phyloP scores from a whole-genome alignment of 2,888 invertebrate genomes.

The Ectemnius lituratus region DNA sequence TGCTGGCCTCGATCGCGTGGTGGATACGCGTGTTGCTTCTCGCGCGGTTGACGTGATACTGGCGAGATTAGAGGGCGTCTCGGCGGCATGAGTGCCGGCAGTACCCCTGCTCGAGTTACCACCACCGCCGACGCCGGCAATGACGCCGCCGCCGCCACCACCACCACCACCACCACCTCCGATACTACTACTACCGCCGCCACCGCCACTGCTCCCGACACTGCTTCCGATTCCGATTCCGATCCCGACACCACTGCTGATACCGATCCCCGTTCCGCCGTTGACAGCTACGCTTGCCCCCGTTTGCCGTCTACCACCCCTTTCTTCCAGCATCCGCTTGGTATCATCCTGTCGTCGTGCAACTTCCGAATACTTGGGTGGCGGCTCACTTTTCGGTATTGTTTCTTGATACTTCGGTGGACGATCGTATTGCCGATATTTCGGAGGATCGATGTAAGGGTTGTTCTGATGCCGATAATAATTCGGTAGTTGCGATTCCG shows the following conservation, averaged over 20 bases:
- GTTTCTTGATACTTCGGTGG: slow-evolving; percentile 73
- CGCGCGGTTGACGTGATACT: slow-evolving; percentile 76
- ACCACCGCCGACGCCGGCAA: slow-evolving; percentile 58
- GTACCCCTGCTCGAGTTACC: slow-evolving; percentile 65
- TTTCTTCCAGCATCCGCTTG: slow-evolving; percentile 66
- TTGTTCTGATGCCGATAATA: slow-evolving; percentile 63
- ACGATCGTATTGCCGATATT: slow-evolving; percentile 71
- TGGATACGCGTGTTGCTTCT: slow-evolving; percentile 69
- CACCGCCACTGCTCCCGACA: slow-evolving; percentile 57
- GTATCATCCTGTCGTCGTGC: slow-evolving; percentile 68
- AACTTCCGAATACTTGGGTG: slow-evolving; percentile 72
- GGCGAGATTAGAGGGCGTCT: slow-evolving; percentile 74
- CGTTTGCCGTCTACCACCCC: slow-evolving; percentile 64
- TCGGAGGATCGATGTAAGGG: slow-evolving; percentile 68
- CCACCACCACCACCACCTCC: slow-evolving; percentile 55
- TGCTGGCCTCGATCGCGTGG: slow-evolving; percentile 63
- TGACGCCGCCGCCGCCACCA: slow-evolving; percentile 50
- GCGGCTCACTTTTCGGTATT: slow-evolving; percentile 69
- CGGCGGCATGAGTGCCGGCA: slow-evolving; percentile 66
- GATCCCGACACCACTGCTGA: slow-evolving; percentile 54
- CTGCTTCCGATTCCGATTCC: slow-evolving; percentile 52
- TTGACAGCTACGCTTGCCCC: slow-evolving; percentile 56
- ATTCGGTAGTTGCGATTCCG: slow-evolving; percentile 62
- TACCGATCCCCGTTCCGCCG: slow-evolving; percentile 50
- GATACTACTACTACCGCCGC: slow-evolving; percentile 44